Conservation (phyloP, 2,113 vertebrate species). For the Epinephelus moara region DNA sequence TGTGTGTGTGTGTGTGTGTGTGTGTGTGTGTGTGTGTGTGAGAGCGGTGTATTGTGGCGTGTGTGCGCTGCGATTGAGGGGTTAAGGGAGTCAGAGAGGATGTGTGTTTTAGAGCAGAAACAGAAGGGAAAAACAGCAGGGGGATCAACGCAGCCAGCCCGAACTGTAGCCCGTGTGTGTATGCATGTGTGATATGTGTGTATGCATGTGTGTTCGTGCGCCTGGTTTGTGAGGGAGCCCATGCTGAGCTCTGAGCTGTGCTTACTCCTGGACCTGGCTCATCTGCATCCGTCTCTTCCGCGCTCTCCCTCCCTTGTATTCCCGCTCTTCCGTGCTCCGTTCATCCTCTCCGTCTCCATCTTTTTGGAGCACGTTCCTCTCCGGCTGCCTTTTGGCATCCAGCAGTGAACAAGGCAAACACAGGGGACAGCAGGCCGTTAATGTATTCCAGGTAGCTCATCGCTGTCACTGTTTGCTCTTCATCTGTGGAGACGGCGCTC, state of each 20-base stretch:
- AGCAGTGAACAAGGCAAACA: slow-evolving; percentile 61
- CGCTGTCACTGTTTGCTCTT: slow-evolving; percentile 13
- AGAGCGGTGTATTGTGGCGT: slow-evolving; percentile 5
- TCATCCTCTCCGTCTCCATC: slow-evolving; percentile 20
- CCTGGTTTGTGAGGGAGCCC: slow-evolving; percentile 50
- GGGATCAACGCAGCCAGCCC: slow-evolving; percentile 69
- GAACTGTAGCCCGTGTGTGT: slow-evolving; percentile 50
- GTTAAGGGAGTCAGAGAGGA: slow-evolving; percentile 64
- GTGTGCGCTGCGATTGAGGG: slow-evolving; percentile 40
- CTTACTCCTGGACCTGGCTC: slow-evolving; percentile 63
- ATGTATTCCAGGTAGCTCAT: slow-evolving; percentile 39
- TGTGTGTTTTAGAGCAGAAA: slow-evolving; percentile 78
- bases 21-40: slow-evolving; percentile 30
- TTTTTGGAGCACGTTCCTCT: slow-evolving; percentile 22
- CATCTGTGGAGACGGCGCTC: slow-evolving; percentile 2
- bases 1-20: slow-evolving; percentile 22
- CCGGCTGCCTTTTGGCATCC: slow-evolving; percentile 46
- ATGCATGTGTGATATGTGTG: slow-evolving; percentile 30
- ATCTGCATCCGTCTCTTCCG: slow-evolving; percentile 59
- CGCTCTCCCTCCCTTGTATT: slow-evolving; percentile 22
- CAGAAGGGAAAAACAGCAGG: slow-evolving; percentile 74
- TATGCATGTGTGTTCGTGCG: slow-evolving; percentile 20
- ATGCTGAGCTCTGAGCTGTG: slow-evolving; percentile 71
- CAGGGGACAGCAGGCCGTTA: slow-evolving; percentile 23
- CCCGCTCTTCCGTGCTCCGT: slow-evolving; percentile 18